These are phyloP conservation scores for Cydia splendana DNA, from an alignment of 1,140 invertebrate genomes.

Conservation along the genomic window DNA sequence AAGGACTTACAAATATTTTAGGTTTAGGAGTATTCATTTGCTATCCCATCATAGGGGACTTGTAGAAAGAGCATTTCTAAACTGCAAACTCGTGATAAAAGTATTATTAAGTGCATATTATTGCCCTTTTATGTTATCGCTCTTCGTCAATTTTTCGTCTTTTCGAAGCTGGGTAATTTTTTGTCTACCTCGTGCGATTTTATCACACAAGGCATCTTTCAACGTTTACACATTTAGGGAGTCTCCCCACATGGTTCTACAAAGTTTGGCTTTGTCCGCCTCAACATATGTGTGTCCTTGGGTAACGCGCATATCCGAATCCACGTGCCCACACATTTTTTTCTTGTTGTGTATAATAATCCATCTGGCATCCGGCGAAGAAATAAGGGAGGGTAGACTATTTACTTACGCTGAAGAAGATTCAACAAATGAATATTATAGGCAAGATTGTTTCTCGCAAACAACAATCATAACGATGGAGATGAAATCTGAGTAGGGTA, in stretches of 20 bases:
- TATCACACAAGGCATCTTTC: constrained; percentile 9
- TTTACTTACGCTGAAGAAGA: not conserved
- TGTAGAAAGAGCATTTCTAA: too few species aligned
- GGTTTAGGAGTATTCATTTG: too few species aligned
- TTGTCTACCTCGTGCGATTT: not conserved
- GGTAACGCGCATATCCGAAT: constrained; percentile 23
- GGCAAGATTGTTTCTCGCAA: not conserved
- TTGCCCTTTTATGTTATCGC: not conserved
- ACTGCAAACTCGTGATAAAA: too few species aligned
- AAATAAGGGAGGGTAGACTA: constrained; percentile 17
- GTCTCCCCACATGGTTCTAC: constrained; percentile 15
- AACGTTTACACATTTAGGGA: constrained; percentile 5
- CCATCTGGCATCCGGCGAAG: constrained; percentile 30
- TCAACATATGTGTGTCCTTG: constrained; percentile 24
- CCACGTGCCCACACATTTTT: constrained; percentile 11
- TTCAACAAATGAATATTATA: not conserved
- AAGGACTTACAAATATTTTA: too few species aligned
- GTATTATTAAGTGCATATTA: too few species aligned
- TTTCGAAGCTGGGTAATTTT: not conserved
- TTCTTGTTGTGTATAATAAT: constrained; percentile 12
- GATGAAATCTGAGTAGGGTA: too few species aligned
- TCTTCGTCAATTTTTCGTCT: not conserved
- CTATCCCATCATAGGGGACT: too few species aligned
- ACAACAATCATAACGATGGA: not conserved
- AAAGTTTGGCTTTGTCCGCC: constrained; percentile 17